Evolutionary conservation across 2,113 vertebrate species (phyloP), one percentile per base, ranked within the genome.

Genomic region (Notarius quadriscutis): DNA sequence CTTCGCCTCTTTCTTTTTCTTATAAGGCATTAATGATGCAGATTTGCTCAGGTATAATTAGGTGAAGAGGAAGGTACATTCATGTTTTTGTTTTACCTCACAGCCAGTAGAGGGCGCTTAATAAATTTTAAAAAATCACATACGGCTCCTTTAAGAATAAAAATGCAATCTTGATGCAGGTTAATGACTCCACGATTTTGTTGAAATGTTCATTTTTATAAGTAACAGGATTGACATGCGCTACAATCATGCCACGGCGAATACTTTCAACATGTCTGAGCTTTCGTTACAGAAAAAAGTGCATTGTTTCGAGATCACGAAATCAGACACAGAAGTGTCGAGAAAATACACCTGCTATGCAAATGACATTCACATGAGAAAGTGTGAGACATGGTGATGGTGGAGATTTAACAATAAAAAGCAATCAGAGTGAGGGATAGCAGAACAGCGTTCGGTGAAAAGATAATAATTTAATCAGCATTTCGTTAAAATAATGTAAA

Each of bases 201-300:
- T 2, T 50, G 1, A 72, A 17, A 71, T 11, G n/a, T 67, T 67
- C 22, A 69, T 69, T 69, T 69, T 11, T 67, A 67, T 30, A 10
- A 9, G 30, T n/a, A 14, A 75, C 30, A 75, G 30, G 25, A 8
- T 25, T 22, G 10, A 51, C 10, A 34, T 5, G 20, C 10, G 41
- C 8, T 84, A 86, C 88, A 89, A 86, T 89, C 81, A 86, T 86
- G 67, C 51, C 41, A 25, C 17, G 72, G 22, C 50, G 78, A 63
- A 84, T 88, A 91, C 90, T 89, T 89, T 89, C 78, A 89, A 78
- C 71, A 84, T 51, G 69, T 91, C 78, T 83, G 20, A 71, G 55
- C 53, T 74, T 41, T 58, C 41, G 34, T 60, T 62, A 81, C 79
- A 86, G 50, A 10, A 69, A 22, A 74, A 50, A 80, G 53, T 69